A percentile compares a stretch with the other conserved stretches of the same genome.
phyloP scores from a whole-genome alignment of 2,888 invertebrate species.

The Leptinotarsa rubiginosa region DNA sequence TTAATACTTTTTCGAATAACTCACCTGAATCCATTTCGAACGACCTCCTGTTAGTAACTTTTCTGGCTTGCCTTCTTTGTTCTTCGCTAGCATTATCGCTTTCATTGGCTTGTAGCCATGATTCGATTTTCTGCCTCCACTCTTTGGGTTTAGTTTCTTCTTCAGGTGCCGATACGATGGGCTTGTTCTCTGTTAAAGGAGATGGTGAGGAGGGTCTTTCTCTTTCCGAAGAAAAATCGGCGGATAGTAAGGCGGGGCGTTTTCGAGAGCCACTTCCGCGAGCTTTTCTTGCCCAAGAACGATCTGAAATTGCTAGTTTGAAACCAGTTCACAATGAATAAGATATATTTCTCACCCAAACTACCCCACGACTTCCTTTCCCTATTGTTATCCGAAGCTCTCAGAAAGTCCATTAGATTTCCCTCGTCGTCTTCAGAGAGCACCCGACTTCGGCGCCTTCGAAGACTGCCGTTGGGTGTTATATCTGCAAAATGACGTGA shows the following conservation, averaged over 20 bases:
- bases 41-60: slow-evolving; percentile 80
- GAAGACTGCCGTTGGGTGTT: slow-evolving; percentile 89
- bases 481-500: slow-evolving; percentile 71
- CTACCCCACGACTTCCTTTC: slow-evolving; percentile 89
- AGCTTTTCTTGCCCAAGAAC: slow-evolving; percentile 88
- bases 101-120: slow-evolving; percentile 90
- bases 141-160: slow-evolving; percentile 73
- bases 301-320: slow-evolving; percentile 70
- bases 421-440: slow-evolving; percentile 87
- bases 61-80: slow-evolving; percentile 74
- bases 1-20: slow-evolving; percentile 3
- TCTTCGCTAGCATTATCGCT: slow-evolving; percentile 81
- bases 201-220: slow-evolving; percentile 80
- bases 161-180: slow-evolving; percentile 70
- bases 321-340: not conserved
- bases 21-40: slow-evolving; percentile 88
- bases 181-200: slow-evolving; percentile 71
- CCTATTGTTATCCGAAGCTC: slow-evolving; percentile 78
- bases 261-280: slow-evolving; percentile 79
- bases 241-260: slow-evolving; percentile 80
- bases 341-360: slow-evolving; percentile 71
- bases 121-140: slow-evolving; percentile 91
- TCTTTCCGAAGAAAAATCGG: slow-evolving; percentile 79
- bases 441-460: slow-evolving; percentile 83
- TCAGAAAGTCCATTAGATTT: slow-evolving; percentile 86